These are phyloP conservation scores for Chiloscyllium punctatum DNA, from an alignment of 2,797 vertebrate species.

Conservation along the genomic window DNA sequence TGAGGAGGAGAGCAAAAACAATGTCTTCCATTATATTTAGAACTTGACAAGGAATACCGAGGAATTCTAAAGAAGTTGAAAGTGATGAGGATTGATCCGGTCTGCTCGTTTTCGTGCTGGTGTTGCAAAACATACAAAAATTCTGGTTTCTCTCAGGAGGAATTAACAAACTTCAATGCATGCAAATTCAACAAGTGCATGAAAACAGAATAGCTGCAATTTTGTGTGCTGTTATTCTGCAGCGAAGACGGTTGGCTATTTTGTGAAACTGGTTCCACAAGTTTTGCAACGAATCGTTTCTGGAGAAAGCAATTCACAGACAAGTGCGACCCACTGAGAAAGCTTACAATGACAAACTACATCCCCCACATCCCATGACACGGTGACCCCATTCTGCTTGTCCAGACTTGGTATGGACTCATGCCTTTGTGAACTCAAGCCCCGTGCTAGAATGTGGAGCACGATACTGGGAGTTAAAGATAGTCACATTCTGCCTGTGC, in stretches of 20 bases:
- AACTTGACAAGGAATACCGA: not conserved
- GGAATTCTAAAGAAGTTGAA: not conserved
- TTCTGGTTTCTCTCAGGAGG: not conserved
- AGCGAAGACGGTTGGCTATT: not conserved
- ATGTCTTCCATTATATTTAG: not conserved
- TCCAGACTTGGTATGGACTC: not conserved
- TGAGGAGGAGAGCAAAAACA: not conserved
- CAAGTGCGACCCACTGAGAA: conserved; percentile 18
- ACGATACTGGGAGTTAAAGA: not conserved
- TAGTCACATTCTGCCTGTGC: not conserved
- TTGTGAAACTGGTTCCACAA: not conserved
- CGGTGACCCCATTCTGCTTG: not conserved
- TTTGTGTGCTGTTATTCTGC: not conserved
- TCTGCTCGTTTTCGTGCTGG: not conserved
- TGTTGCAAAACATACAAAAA: not conserved
- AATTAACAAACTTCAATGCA: not conserved
- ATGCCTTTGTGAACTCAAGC: not conserved
- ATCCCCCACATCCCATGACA: not conserved
- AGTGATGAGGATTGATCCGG: not conserved
- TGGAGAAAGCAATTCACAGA: not conserved
- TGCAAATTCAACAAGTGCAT: not conserved
- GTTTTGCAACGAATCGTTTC: not conserved
- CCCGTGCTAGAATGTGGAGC: too few relatives aligned
- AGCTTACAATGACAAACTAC: not conserved
- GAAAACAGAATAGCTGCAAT: too few relatives aligned